Base-by-base conservation (phyloP, 2,888 invertebrate species). In the Coecobrya sp. region DNA sequence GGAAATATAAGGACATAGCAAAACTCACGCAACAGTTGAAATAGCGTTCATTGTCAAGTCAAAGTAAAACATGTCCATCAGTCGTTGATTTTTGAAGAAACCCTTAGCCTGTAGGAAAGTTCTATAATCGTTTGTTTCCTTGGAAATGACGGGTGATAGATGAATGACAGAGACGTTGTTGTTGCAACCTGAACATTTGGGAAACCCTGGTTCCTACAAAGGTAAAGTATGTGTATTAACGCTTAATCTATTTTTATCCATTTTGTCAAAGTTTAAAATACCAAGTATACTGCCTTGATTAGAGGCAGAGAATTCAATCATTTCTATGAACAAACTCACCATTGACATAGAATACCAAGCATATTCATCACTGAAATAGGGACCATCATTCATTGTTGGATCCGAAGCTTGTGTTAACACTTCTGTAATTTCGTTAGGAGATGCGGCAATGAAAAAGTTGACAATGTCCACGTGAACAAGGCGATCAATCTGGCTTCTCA, bases 321-420 rank as follows among this genome's bases (percentile, higher is more conserved):
- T 25, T 65, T 3, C 13, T 22, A 49, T 10, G 49, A 10, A 13
- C 30, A 73, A n/a, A 10, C 11, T 42, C 62, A 73, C 96, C 96
- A 98, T 97, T 0, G 98, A 97, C 42, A 98, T 96, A 2, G 98
- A 97, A 95, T 98, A 98, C 98, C 99, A 98, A 70, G 98, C 98
- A 94, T 97, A 98, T 96, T 98, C 98, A 91, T 97, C 96, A 19
- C 97, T 98, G 95, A 98, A 98, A 95, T 97, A 98, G 10, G 94
- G 94, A 10, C 95, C 95, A 88, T 95, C 94, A 11, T 62, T 68
- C 68, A 93, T 89, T 0, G 88, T 59, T 0, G 92, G 88, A 79
- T 87, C 93, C 1, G 94, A 94, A 0, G 95, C 95, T 89, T 94
- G 89, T 11, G 91, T 89, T 30, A 95, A 84, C 42, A 94, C 94